Conservation (phyloP, 2,797 vertebrate genomes). For the Synaphobranchus kaupii region DNA sequence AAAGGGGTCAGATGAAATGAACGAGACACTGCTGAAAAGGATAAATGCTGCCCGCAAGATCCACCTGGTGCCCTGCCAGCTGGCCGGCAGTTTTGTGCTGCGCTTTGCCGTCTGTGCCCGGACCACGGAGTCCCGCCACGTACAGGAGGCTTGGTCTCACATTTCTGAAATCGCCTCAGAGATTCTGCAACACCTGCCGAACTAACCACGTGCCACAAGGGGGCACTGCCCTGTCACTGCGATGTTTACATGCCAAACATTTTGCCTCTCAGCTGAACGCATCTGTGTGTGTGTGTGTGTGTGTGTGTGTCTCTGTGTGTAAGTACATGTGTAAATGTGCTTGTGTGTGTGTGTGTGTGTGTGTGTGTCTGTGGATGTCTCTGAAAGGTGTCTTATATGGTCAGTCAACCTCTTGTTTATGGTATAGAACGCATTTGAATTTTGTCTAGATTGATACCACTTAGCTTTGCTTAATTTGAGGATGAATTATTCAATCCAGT, state of each 20-base stretch:
- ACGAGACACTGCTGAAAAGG: conserved; percentile 82
- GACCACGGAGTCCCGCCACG: conserved; percentile 75
- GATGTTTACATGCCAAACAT: not conserved
- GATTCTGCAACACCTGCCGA: conserved; percentile 67
- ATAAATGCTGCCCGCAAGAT: conserved; percentile 83
- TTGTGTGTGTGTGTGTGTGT: conserved; percentile 43
- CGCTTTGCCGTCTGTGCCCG: conserved; percentile 87
- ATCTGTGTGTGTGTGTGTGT: not conserved
- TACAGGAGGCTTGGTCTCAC: conserved; percentile 85
- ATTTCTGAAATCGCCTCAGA: conserved; percentile 78
- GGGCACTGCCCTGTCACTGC: not conserved
- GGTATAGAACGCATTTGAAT: not conserved
- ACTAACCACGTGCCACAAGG: conserved; percentile 43
- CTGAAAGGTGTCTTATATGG: not conserved
- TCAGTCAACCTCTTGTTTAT: not conserved
- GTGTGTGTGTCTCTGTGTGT: not conserved
- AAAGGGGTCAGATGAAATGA: conserved; percentile 87
- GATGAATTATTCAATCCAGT: not conserved
- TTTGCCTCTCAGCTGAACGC: not conserved
- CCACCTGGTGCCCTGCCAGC: conserved; percentile 88
- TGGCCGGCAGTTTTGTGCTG: conserved; percentile 82
- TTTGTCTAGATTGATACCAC: not conserved
- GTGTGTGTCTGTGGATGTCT: not conserved
- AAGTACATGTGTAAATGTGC: conserved; percentile 3
- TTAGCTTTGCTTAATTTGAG: not conserved